Evolutionary conservation across 1,140 invertebrate species (phyloP).

Genomic region (Drosophila rhopaloa): DNA sequence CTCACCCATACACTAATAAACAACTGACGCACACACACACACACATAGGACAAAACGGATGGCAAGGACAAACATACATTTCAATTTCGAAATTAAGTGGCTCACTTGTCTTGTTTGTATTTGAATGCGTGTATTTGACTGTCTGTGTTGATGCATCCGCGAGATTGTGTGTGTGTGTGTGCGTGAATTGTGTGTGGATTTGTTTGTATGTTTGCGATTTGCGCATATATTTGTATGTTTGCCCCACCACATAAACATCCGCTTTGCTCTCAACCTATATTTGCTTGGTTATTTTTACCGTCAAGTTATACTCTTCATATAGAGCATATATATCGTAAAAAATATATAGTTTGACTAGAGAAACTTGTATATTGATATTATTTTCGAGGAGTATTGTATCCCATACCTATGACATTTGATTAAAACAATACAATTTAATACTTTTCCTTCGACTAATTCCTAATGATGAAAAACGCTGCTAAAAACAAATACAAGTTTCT

Average conservation of each 20-base stretch:
- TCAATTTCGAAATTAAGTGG: constrained; percentile 82
- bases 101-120: constrained; percentile 68
- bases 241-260: constrained; percentile 63
- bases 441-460: too few relatives aligned
- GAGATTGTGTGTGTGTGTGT: constrained; percentile 8
- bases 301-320: constrained; percentile 2
- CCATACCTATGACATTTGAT: neutral
- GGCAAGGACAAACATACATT: constrained; percentile 58
- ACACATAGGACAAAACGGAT: constrained; percentile 24
- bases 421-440: neutral
- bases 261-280: constrained; percentile 54
- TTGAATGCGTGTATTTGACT: constrained; percentile 42
- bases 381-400: too few relatives aligned
- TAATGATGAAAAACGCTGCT: too few relatives aligned
- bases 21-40: neutral
- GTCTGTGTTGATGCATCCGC: constrained; percentile 11
- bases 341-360: too few relatives aligned
- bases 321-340: neutral
- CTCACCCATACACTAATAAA: neutral
- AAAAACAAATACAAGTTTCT: too few relatives aligned
- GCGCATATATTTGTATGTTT: constrained; percentile 41
- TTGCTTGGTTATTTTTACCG: constrained; percentile 34
- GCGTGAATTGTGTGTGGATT: constrained; percentile 27
- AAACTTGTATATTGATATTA: too few relatives aligned
- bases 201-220: constrained; percentile 24